A percentile compares a stretch with the other conserved stretches of the same genome.
These are phyloP conservation scores for Charina bottae DNA, from an alignment of 2,113 vertebrate genomes.

Conservation along the genomic window DNA sequence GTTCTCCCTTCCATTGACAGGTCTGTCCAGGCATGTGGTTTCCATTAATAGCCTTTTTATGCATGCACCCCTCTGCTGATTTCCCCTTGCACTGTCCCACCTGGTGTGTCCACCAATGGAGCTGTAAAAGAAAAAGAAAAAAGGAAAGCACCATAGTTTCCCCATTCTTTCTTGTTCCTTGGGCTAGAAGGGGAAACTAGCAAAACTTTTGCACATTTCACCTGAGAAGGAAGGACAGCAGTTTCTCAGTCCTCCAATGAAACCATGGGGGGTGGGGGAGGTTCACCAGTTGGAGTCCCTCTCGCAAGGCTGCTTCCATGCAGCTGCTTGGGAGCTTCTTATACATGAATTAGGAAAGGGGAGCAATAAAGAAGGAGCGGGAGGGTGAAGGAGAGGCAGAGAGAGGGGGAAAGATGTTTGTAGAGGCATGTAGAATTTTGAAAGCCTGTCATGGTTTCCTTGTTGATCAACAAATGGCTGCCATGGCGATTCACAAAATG, in stretches of 20 bases:
- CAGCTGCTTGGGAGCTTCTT: conserved; percentile 15
- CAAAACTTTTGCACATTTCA: background rate
- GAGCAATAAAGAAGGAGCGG: background rate
- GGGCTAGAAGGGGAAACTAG: background rate
- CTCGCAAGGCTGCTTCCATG: background rate
- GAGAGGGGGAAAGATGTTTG: background rate
- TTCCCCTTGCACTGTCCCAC: background rate
- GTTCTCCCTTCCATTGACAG: background rate
- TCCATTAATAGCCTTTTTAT: background rate
- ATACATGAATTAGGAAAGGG: background rate
- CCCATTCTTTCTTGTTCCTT: background rate
- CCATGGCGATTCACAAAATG: too few species aligned
- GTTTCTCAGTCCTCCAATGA: background rate
- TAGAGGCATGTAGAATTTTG: too few species aligned
- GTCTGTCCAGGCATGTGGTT: background rate
- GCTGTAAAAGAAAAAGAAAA: too few species aligned
- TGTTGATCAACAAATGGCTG: too few species aligned
- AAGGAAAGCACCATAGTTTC: background rate
- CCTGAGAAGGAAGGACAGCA: background rate
- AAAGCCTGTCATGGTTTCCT: too few species aligned
- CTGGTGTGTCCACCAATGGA: background rate
- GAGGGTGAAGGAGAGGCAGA: background rate
- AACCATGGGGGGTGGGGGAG: background rate
- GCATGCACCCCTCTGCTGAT: background rate
- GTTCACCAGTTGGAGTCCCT: background rate